Conservation (phyloP, 2,113 vertebrate species). For the Notechis scutatus region DNA sequence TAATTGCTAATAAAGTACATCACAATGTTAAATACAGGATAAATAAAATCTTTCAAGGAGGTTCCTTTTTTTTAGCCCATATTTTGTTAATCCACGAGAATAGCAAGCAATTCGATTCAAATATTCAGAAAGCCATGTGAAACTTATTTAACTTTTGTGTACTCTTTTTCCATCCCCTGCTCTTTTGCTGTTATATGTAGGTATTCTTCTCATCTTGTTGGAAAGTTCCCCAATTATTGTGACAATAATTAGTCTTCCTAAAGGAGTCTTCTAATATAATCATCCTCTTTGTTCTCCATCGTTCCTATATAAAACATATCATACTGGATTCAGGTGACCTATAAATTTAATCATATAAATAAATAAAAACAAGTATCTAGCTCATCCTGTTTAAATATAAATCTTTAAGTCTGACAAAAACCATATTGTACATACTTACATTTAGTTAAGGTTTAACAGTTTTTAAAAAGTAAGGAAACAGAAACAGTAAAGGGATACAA, state of each 20-base stretch:
- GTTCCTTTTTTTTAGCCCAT: background rate
- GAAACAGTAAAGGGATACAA: constrained; percentile 28
- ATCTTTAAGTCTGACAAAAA: constrained; percentile 56
- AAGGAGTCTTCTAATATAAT: background rate
- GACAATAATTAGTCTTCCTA: background rate
- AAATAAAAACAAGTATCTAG: constrained; percentile 9
- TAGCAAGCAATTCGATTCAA: background rate
- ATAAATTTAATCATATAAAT: background rate
- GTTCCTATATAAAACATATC: constrained; percentile 29
- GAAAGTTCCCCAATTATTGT: background rate
- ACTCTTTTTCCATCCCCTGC: background rate
- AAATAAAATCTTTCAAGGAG: background rate
- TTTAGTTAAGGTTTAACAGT: background rate
- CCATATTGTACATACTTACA: constrained; percentile 12
- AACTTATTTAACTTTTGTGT: background rate
- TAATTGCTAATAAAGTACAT: background rate
- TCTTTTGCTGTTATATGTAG: background rate
- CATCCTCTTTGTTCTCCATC: background rate
- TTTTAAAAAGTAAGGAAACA: constrained; percentile 1
- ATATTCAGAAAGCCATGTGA: accelerated
- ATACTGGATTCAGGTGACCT: background rate
- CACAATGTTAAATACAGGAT: background rate
- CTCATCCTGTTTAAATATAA: constrained; percentile 53
- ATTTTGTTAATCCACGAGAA: background rate
- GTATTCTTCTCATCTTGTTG: background rate